Base-by-base conservation (phyloP, 2,113 vertebrate genomes). In the Nyctereutes procyonoides region DNA sequence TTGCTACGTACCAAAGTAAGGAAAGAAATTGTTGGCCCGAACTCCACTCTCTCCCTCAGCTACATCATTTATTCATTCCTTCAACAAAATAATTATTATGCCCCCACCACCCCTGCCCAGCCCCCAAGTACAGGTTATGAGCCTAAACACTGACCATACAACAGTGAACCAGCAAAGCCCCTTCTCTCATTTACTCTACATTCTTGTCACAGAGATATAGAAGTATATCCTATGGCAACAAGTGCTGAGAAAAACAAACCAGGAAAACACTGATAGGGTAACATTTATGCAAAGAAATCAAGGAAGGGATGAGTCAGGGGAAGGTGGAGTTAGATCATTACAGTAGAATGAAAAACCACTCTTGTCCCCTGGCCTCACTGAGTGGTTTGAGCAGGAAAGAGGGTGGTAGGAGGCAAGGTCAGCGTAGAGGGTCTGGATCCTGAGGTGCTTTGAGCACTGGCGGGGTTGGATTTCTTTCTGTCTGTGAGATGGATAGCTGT, bases 271-370 rank as follows among this genome's bases (percentile, higher is more conserved):
- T 43, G 43, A 43, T 43, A n/a, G 62, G 12, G 15, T 67, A 65
- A 58, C 38, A 51, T 81, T 69, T 71, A 51, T 84, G 51, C 9
- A 89, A 65, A 69, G 51, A 90, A 35, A 90, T 63, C 24, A 87
- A 76, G 38, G 13, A 30, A 56, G n/a, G 43, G 28, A 14, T 35
- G 19, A 12, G 22, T 81, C 14, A 43, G 26, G 10, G 19, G 69
- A 60, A 67, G 58, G 22, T 58, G 53, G 38, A 73, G 20, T 82
- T 81, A 30, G 22, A 62, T 53, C 30, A 7, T 55, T 76, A 26
- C 0, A 20, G 9, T 5, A 93, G 62, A 65, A 7, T 10, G 2
- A 10, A 58, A 63, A 48, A 55, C 48, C n/a, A 4, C 53, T 35
- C 6, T 82, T 88, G 62, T 76, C 38, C 56, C 55, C 0, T 3